Evolutionary conservation across 2,888 invertebrate genomes (phyloP), one percentile per base, ranked within the genome.

Genomic region (Micropterix aruncella): DNA sequence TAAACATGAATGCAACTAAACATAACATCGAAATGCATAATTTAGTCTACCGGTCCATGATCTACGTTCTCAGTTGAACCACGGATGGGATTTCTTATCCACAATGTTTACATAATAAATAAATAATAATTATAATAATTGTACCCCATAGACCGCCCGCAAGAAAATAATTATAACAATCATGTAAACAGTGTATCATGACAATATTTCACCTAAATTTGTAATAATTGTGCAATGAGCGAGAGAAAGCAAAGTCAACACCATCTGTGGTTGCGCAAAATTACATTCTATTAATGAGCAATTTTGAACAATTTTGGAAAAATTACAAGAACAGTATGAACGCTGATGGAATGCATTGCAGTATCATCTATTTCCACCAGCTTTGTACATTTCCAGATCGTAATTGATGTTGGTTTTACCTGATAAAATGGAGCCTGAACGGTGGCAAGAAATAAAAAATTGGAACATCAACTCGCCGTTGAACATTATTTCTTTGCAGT

Each of bases 341-440:
- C 5, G 5, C 12, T 27, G 27, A 27, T 12, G 27, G 27, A 27
- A 27, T 27, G 27, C 27, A 27, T 27, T 27, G 27, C 27, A 27
- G 27, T 27, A 27, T 27, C 5, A 27, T 7, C 27, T 27, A 27
- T 27, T 27, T 27, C 12, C 12, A 5, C 5, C 12, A 5, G 5
- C 12, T 5, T 7, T 7, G 27, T 27, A 27, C 27, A 27, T 63
- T 63, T 65, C 61, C 59, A 64, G 63, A 60, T 59, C 61, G 41
- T 45, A 60, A 61, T 55, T 63, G 60, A 57, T 61, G 77, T 77
- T 71, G 74, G 80, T 83, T n/a, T n/a, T 83, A 83, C 83, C 83
- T 83, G 83, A 83, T 75, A 83, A 77, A 78, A 83, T 83, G 76
- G 83, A 81, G 81, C 82, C 82, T 82, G 81, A 76, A 74, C 77